Conservation (phyloP, 2,113 vertebrate species). For the Stegostoma tigrinum region DNA sequence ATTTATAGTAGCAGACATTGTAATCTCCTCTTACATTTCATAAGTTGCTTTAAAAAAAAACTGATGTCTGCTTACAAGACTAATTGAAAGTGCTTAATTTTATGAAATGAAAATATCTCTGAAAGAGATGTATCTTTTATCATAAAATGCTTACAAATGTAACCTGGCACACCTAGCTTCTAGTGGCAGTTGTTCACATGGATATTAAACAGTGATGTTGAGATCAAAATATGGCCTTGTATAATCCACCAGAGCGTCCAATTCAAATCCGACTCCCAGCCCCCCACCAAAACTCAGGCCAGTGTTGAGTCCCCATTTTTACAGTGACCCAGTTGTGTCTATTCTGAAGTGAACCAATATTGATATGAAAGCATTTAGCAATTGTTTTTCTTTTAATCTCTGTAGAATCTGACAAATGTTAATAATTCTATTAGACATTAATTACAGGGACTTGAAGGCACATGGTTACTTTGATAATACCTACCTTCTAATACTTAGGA, state of each 20-base stretch:
- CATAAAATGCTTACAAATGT: neutral
- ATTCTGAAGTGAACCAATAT: neutral
- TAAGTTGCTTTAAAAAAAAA: neutral
- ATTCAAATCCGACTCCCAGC: neutral
- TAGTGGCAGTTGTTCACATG: constrained; percentile 18
- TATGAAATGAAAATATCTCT: neutral
- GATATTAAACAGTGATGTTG: constrained; percentile 40
- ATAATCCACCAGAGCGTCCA: neutral
- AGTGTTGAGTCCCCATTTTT: neutral
- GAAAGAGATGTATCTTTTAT: neutral
- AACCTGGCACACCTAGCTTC: constrained; percentile 35
- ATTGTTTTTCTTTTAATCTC: neutral
- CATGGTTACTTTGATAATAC: neutral
- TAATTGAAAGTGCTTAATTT: neutral
- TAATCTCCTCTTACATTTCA: constrained; percentile 5
- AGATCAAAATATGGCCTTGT: constrained; percentile 36
- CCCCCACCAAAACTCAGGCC: neutral
- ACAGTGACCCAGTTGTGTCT: neutral
- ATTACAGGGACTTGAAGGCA: neutral
- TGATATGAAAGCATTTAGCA: neutral
- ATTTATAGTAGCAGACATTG: neutral
- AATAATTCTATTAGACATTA: neutral
- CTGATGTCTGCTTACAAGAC: neutral
- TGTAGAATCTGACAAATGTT: constrained; percentile 5
- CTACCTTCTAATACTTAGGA: neutral